Conservation (phyloP, 2,888 invertebrate genomes). For the Heliconius cydno region DNA sequence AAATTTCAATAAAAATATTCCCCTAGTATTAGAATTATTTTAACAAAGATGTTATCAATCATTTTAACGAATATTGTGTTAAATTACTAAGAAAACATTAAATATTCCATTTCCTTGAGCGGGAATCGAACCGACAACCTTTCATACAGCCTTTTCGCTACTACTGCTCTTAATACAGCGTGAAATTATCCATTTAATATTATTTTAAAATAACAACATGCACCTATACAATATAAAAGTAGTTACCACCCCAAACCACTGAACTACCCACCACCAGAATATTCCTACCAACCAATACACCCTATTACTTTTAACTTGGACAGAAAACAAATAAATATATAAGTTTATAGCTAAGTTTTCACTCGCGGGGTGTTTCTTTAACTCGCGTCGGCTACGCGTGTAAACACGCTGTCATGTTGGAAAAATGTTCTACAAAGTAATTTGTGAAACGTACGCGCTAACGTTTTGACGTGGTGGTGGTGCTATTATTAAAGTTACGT, state of each 20-base stretch:
- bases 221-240: neutral
- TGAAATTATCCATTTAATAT: no score
- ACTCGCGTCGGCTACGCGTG: conserved; percentile 61
- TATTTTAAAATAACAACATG: neutral
- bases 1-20: no score
- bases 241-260: neutral
- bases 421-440: conserved; percentile 68
- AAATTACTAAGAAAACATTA: no score
- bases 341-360: conserved; percentile 61
- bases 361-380: conserved; percentile 73
- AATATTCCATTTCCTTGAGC: no score
- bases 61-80: no score
- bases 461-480: conserved; percentile 27
- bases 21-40: no score
- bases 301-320: conserved; percentile 47
- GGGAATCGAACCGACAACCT: no score
- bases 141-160: no score
- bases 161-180: no score
- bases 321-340: conserved; percentile 44
- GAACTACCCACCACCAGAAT: neutral
- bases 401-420: conserved; percentile 71
- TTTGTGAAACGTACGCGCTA: conserved; percentile 56
- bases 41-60: no score
- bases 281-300: neutral
- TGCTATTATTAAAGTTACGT: conserved; percentile 25